These are phyloP conservation scores for Coptotermes formosanus DNA, from an alignment of 1,140 invertebrate species.

Conservation along the genomic window DNA sequence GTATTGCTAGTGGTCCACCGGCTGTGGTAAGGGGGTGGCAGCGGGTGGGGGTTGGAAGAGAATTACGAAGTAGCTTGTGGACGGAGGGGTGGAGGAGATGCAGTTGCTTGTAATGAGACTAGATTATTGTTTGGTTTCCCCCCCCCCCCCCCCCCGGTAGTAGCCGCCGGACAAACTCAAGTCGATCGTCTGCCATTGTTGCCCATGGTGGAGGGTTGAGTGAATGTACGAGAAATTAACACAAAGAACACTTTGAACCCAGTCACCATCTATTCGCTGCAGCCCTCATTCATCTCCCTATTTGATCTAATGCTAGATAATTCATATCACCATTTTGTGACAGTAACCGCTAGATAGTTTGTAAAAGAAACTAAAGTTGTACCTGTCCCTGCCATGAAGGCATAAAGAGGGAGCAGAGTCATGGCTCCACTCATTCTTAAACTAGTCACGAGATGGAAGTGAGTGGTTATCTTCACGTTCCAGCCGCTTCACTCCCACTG, in stretches of 20 bases:
- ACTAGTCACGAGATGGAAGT: too few relatives aligned
- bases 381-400: too few relatives aligned
- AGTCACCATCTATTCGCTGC: neutral
- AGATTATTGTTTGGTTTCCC: slow-evolving; percentile 4
- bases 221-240: slow-evolving; percentile 19
- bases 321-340: neutral
- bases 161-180: slow-evolving; percentile 9
- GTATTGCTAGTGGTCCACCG: neutral
- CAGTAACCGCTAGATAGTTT: neutral
- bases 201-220: neutral
- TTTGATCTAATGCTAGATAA: neutral
- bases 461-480: too few relatives aligned
- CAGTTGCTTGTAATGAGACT: slow-evolving; percentile 3
- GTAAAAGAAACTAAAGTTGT: too few relatives aligned
- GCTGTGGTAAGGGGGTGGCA: neutral
- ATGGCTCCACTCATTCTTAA: too few relatives aligned
- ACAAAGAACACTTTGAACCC: slow-evolving; percentile 12
- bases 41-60: neutral
- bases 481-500: too few relatives aligned
- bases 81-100: neutral
- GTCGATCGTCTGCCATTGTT: slow-evolving; percentile 8
- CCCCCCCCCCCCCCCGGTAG: too few relatives aligned
- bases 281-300: neutral
- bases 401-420: too few relatives aligned
- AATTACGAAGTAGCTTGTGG: neutral